Base-by-base conservation (phyloP, 30 jellyfish, hydroid and myxozoan genomes). In the Aurelia sp. region DNA sequence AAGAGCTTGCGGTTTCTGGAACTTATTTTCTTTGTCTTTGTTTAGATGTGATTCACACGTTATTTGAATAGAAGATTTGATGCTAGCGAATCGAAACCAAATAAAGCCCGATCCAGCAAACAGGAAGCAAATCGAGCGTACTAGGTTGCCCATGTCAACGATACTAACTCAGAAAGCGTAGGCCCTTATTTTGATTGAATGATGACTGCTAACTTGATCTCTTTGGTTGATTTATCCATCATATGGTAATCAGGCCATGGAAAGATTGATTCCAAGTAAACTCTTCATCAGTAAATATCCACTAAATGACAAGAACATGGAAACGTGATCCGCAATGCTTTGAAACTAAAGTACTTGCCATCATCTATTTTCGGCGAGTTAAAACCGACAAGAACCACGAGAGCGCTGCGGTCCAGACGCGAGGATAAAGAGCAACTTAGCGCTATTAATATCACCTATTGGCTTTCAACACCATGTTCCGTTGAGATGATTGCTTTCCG, bases 391-490 rank as follows among this genome's bases (percentile, higher is more conserved):
- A 78, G 27, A 63, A 50, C 89, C 89, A 78, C 89, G 68, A 63
- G 27, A 78, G 61, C 89, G 48, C 67, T 78, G 89, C 52, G 89
- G 89, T 78, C 78, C 89, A 78, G 89, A 78, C 89, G 27, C 57
- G 59, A 17, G 89, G 89, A 78, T 47, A 41, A 24, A 48, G 78
- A 66, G 17, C 8, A 62, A 63, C 66, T 63, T 62, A 78, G 10
- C 19, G 62, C 89, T 62, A 61, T 78, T 78, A 78, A 63, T 63
- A 35, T 78, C 30, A 50, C 80, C 40, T 52, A 47, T 63, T 78
- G 80, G 74, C 89, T 78, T 63, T 62, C 18, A 63, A 4, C 87
- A 59, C 74, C 16, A 62, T 58, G 65, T 58, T 58, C 63, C 48
- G 35, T 24, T 18, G 62, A 60, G 76, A 76, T 76, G 22, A 76